Base-by-base conservation (phyloP, 2,888 invertebrate genomes). In the Mythimna loreyi region DNA sequence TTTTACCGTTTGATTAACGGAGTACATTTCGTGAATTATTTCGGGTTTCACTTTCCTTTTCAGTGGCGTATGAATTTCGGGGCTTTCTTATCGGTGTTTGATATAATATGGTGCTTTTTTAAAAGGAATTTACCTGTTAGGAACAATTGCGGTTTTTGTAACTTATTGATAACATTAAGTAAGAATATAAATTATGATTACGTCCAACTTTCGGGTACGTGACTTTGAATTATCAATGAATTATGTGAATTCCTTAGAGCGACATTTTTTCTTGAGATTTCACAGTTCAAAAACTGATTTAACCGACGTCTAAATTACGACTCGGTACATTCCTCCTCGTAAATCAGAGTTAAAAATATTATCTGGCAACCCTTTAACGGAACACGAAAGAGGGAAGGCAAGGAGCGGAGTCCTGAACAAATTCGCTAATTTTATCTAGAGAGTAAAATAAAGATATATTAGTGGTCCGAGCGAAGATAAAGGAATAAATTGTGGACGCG, bases 371-470 rank as follows among this genome's bases (percentile, higher is more conserved):
- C 93, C 94, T 92, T 94, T 92, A 85, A 84, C 81, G 76, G 85
- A 89, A 87, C 89, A 86, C 80, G 85, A 84, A 86, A 80, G 82
- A 89, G 88, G 88, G 84, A 87, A 78, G 60, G 58, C 72, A 78
- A 81, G 89, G 82, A 87, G 85, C 78, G 84, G 81, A 85, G 84
- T 81, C 73, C 83, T 84, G 89, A 92, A 91, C 92, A 91, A 94
- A 94, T 93, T 94, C 92, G 93, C 94, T 93, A 95, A 95, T 95
- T 95, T 93, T 93, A 93, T 92, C 92, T 89, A 83, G 70, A 88
- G 86, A 90, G 86, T 91, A 91, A 92, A 93, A 94, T 94, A 93
- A 95, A 95, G 95, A 94, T 95, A 95, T 94, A 95, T 94, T 93
- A 94, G 94, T 91, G 94, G 95, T 91, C 92, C 91, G 90, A 87